Conservation (phyloP, 2,113 vertebrate genomes). For the Oncorhynchus gorbuscha region DNA sequence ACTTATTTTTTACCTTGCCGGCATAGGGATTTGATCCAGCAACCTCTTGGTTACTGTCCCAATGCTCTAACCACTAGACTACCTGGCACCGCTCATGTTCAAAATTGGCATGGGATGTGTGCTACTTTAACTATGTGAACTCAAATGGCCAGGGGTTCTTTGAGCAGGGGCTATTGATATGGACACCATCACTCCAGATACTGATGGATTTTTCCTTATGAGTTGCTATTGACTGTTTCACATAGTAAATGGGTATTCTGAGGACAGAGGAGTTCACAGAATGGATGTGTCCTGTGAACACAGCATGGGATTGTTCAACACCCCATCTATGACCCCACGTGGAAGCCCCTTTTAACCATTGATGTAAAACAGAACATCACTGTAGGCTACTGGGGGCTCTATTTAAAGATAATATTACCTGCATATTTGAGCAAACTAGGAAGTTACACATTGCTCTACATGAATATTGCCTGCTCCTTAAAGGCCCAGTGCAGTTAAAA, state of each 20-base stretch:
- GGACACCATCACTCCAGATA: conserved; percentile 39
- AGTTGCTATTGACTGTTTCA: conserved; percentile 55
- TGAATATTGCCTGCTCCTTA: not conserved
- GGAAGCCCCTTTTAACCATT: not conserved
- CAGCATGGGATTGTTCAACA: conserved; percentile 16
- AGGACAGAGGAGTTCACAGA: conserved; percentile 26
- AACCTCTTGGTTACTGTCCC: no score
- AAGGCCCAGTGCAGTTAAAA: no score
- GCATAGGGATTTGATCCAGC: no score
- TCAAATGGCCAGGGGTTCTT: conserved; percentile 35
- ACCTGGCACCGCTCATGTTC: not conserved
- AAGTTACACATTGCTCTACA: not conserved
- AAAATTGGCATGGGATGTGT: not conserved
- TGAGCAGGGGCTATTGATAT: conserved; percentile 40
- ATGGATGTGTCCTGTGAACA: conserved; percentile 22
- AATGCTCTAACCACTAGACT: no score
- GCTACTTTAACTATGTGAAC: not conserved
- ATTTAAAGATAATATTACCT: not conserved
- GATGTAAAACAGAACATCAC: not conserved
- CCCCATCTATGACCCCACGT: conserved; percentile 15
- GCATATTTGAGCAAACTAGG: not conserved
- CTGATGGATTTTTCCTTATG: conserved; percentile 67
- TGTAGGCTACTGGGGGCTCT: not conserved
- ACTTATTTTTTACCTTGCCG: no score
- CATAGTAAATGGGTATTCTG: conserved; percentile 50